Percentiles rank a stretch among this genome's conserved stretches.
These are phyloP conservation scores for Acrobasis consociella DNA, from an alignment of 2,888 invertebrate species.

Conservation along the genomic window DNA sequence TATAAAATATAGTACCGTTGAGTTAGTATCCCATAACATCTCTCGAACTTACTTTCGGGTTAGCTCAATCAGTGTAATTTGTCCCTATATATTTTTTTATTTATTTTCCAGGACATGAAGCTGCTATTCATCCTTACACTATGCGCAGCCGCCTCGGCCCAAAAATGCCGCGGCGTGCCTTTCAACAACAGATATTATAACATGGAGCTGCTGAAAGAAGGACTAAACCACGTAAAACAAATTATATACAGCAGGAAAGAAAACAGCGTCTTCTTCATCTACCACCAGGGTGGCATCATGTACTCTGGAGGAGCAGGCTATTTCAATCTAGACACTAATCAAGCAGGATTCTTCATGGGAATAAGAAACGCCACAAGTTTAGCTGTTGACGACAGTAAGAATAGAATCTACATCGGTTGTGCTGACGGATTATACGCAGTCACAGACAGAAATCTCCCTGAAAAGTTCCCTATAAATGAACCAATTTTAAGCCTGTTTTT, in stretches of 20 bases:
- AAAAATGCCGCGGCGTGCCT: slow-evolving; percentile 55
- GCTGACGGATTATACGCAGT: slow-evolving; percentile 62
- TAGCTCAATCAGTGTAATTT: too few species aligned
- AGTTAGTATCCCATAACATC: too few species aligned
- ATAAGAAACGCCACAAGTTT: slow-evolving; percentile 66
- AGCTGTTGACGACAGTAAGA: slow-evolving; percentile 57
- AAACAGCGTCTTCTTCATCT: slow-evolving; percentile 65
- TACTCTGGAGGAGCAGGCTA: slow-evolving; percentile 51
- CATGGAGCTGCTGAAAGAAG: slow-evolving; percentile 63
- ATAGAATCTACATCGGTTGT: slow-evolving; percentile 64
- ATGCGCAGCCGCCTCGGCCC: slow-evolving; percentile 38
- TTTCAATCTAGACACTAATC: slow-evolving; percentile 49
- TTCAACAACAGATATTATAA: slow-evolving; percentile 61
- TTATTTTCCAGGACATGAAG: slow-evolving; percentile 41
- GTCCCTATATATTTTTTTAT: too few species aligned
- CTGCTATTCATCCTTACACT: slow-evolving; percentile 36
- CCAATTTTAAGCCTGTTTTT: slow-evolving; percentile 57
- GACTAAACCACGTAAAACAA: slow-evolving; percentile 59
- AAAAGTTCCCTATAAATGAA: slow-evolving; percentile 59
- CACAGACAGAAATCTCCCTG: slow-evolving; percentile 51
- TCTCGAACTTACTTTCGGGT: too few species aligned
- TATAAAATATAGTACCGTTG: too few species aligned
- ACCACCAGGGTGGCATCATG: slow-evolving; percentile 50
- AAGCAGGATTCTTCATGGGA: slow-evolving; percentile 54
- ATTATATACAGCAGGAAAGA: slow-evolving; percentile 58